phyloP scores from a whole-genome alignment of 2,888 invertebrate species.

The Scaptomyza parva region DNA sequence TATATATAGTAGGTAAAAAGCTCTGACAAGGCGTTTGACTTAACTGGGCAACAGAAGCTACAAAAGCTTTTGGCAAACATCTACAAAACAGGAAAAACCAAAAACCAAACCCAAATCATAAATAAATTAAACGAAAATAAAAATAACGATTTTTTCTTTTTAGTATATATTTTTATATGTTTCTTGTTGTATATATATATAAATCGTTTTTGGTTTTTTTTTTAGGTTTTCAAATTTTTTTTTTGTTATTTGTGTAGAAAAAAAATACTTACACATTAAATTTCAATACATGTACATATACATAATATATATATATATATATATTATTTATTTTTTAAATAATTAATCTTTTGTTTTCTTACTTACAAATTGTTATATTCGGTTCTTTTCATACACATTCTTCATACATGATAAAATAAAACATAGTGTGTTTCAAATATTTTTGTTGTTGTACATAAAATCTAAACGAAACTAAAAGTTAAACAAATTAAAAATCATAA shows the following conservation, averaged over 20 bases:
- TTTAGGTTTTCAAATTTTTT: slow-evolving; percentile 29
- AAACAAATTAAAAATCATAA: slow-evolving; percentile 1
- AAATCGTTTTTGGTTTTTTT: slow-evolving; percentile 29
- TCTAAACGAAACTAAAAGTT: slow-evolving; percentile 6
- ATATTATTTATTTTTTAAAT: slow-evolving; percentile 54
- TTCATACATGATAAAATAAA: slow-evolving; percentile 27
- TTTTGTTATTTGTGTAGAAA: slow-evolving; percentile 60
- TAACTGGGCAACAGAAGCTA: slow-evolving; percentile 75
- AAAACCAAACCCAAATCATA: slow-evolving; percentile 7
- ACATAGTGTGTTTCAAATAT: slow-evolving; percentile 11
- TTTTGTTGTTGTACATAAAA: slow-evolving; percentile 4
- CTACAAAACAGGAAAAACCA: slow-evolving; percentile 44
- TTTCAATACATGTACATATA: slow-evolving; percentile 60
- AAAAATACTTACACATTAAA: slow-evolving; percentile 67
- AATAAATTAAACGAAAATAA: slow-evolving; percentile 1
- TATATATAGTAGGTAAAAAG: slow-evolving; percentile 66
- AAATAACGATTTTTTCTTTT: slow-evolving; percentile 11
- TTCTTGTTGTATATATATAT: slow-evolving; percentile 50
- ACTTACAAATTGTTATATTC: slow-evolving; percentile 52
- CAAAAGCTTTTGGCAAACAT: slow-evolving; percentile 69
- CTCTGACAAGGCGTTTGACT: slow-evolving; percentile 75
- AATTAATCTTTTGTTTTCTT: slow-evolving; percentile 54
- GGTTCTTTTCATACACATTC: slow-evolving; percentile 44
- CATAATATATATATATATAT: slow-evolving; percentile 28
- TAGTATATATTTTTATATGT: slow-evolving; percentile 34